phyloP scores from a whole-genome alignment of 2,797 vertebrate species.

The Aldrovandia affinis region DNA sequence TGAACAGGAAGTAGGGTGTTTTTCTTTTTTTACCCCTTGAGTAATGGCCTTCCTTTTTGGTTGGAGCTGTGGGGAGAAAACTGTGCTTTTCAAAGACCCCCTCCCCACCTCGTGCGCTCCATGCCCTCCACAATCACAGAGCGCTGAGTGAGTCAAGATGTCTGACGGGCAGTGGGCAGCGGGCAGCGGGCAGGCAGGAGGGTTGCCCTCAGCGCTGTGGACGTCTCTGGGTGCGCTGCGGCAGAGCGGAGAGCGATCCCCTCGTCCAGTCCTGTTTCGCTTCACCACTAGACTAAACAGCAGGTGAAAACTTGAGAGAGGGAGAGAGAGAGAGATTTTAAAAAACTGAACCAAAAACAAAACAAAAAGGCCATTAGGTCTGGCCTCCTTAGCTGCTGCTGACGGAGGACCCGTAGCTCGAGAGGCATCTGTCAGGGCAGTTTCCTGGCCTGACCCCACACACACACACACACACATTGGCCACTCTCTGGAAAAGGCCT shows the following conservation, averaged over 20 bases:
- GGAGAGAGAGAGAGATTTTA: background rate
- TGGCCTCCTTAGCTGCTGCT: conserved; percentile 34
- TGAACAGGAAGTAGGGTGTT: background rate
- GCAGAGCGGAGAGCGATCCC: conserved; percentile 19
- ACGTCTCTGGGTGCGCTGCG: conserved; percentile 29
- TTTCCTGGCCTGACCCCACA: conserved; percentile 7
- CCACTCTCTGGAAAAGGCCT: background rate
- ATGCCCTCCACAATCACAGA: conserved; percentile 31
- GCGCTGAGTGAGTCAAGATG: conserved; percentile 34
- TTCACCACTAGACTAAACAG: conserved; percentile 42
- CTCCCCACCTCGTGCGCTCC: background rate
- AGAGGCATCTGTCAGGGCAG: conserved; percentile 1
- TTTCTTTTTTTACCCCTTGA: background rate
- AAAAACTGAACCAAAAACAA: conserved; percentile 31
- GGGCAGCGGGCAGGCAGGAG: conserved; percentile 27
- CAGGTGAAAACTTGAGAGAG: conserved; percentile 37
- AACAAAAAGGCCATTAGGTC: conserved; percentile 30
- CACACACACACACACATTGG: background rate
- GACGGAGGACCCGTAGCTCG: conserved; percentile 31
- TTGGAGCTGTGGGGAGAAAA: background rate
- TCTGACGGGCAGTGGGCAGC: conserved; percentile 31
- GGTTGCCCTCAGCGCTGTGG: conserved; percentile 21
- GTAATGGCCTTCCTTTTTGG: background rate
- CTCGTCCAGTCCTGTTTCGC: conserved; percentile 18
- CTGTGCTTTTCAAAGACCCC: background rate